phyloP scores from a whole-genome alignment of 2,113 vertebrate genomes.

The Ammodytes dubius region DNA sequence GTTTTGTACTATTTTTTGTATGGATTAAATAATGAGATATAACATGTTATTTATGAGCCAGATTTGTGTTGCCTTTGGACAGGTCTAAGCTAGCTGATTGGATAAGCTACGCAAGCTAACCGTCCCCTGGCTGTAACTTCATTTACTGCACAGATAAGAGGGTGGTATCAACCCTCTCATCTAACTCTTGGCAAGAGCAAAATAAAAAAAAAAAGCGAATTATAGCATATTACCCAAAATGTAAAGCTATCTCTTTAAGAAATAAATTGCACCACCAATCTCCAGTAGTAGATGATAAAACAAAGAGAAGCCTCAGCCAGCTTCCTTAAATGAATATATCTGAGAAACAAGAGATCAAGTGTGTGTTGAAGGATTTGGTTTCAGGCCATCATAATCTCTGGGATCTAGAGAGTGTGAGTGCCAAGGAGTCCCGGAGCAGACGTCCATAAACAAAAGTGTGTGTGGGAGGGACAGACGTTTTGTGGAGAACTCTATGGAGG shows the following conservation, averaged over 20 bases:
- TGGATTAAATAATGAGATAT: not conserved
- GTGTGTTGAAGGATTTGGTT: slow-evolving; percentile 43
- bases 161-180: not conserved
- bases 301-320: not conserved
- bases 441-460: slow-evolving; percentile 63
- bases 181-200: not conserved
- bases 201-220: not conserved
- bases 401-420: slow-evolving; percentile 42
- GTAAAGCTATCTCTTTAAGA: not conserved
- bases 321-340: not conserved
- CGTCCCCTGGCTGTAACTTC: not conserved
- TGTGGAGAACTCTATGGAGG: slow-evolving; percentile 27
- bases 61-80: not conserved
- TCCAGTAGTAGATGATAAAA: not conserved
- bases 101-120: not conserved
- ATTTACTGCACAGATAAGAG: not conserved
- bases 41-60: not conserved
- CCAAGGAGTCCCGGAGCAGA: slow-evolving; percentile 42
- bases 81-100: not conserved
- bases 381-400: slow-evolving; percentile 39
- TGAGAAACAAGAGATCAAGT: slow-evolving; percentile 33
- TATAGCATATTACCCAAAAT: not conserved
- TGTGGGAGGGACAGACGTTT: slow-evolving; percentile 48
- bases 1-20: not conserved
- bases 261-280: not conserved